Percentiles rank a stretch among this genome's conserved stretches.
phyloP scores from a whole-genome alignment of 2,888 invertebrate species.

The Trichogramma evanescens region DNA sequence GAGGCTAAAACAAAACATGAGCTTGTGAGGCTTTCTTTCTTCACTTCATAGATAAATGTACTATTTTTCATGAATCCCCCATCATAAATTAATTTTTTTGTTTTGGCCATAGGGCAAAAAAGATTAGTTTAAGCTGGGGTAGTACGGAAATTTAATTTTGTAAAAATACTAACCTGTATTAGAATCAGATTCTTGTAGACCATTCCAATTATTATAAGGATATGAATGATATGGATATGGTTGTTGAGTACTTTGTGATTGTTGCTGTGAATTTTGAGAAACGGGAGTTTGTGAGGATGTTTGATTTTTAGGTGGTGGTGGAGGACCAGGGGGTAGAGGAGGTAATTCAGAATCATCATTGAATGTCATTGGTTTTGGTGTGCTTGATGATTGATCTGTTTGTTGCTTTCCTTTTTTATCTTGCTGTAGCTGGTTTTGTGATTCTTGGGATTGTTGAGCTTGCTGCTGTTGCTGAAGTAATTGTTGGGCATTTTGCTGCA shows the following conservation, averaged over 20 bases:
- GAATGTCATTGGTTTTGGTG: constrained; percentile 50
- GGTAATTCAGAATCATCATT: constrained; percentile 50
- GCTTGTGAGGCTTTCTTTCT: not conserved
- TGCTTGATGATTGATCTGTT: constrained; percentile 38
- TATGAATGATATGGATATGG: constrained; percentile 33
- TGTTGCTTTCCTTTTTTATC: constrained; percentile 37
- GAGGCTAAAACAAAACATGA: not conserved
- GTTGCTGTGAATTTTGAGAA: constrained; percentile 33
- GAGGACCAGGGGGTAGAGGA: constrained; percentile 57
- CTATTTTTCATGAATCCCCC: not conserved
- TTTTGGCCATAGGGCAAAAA: not conserved
- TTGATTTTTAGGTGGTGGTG: constrained; percentile 46
- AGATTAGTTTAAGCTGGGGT: not conserved
- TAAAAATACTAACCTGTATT: constrained; percentile 33
- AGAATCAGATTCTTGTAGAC: constrained; percentile 34
- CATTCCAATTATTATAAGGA: constrained; percentile 38
- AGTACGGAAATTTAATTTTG: not conserved
- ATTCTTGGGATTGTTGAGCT: constrained; percentile 31
- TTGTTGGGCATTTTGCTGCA: constrained; percentile 20
- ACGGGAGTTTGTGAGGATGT: constrained; percentile 28
- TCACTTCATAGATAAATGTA: not conserved
- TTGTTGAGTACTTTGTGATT: constrained; percentile 1
- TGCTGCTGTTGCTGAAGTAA: constrained; percentile 24
- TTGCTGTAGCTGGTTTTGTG: constrained; percentile 29
- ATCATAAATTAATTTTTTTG: not conserved